Evolutionary conservation across 2,113 vertebrate genomes (phyloP).

Genomic region (Channa maculata): DNA sequence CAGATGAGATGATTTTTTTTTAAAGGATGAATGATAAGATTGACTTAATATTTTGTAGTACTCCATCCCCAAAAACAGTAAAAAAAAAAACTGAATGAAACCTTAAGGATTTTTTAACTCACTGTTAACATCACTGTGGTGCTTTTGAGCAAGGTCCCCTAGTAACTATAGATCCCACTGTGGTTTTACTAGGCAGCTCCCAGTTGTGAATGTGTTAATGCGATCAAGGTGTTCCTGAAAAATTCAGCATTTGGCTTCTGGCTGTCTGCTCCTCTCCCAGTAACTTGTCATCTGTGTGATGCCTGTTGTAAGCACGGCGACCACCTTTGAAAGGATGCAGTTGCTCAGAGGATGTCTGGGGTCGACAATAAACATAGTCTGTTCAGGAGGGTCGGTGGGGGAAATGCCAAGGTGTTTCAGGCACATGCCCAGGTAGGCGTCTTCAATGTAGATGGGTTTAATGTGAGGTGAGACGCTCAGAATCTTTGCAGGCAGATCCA

Average conservation of each 20-base stretch:
- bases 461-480: constrained; percentile 86
- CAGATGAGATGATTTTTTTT: no score
- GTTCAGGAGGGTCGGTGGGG: constrained; percentile 48
- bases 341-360: constrained; percentile 36
- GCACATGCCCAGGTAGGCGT: constrained; percentile 83
- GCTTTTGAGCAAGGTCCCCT: no score
- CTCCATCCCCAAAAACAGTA: no score
- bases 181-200: no score
- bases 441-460: constrained; percentile 90
- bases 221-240: no score
- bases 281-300: constrained; percentile 47
- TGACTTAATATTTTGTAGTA: no score
- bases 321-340: constrained; percentile 67
- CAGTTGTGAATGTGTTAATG: no score
- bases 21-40: no score
- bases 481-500: constrained; percentile 90
- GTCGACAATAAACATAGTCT: constrained; percentile 32
- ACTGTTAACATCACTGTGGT: no score
- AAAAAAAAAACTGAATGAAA: no score
- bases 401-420: constrained; percentile 64
- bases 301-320: constrained; percentile 51
- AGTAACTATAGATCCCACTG: no score
- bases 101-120: no score
- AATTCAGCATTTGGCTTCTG: constrained; percentile 22
- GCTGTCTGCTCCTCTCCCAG: constrained; percentile 50